Evolutionary conservation across 2,888 invertebrate species (phyloP).

Genomic region (Phlogophora meticulosa): DNA sequence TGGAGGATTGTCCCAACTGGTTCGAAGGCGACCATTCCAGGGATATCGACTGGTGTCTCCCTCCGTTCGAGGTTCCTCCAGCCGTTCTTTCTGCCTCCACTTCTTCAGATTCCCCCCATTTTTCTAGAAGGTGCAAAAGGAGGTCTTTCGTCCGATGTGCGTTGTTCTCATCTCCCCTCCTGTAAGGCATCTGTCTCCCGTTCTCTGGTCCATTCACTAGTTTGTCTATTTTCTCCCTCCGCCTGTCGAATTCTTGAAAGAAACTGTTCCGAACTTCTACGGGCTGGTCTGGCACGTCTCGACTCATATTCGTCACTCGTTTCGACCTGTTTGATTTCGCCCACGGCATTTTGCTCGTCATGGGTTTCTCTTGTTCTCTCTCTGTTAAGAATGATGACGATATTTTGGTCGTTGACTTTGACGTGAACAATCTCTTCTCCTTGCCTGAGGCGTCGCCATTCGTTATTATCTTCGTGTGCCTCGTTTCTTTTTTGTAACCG

Average conservation of each 20-base stretch:
- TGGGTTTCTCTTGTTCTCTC: slow-evolving; percentile 83
- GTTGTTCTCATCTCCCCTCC: slow-evolving; percentile 90
- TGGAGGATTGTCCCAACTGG: slow-evolving; percentile 94
- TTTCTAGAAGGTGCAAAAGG: slow-evolving; percentile 93
- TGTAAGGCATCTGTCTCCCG: slow-evolving; percentile 85
- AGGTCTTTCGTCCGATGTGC: slow-evolving; percentile 95
- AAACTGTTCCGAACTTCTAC: slow-evolving; percentile 91
- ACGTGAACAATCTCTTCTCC: slow-evolving; percentile 82
- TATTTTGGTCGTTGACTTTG: slow-evolving; percentile 85
- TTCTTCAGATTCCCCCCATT: slow-evolving; percentile 93
- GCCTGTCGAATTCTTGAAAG: slow-evolving; percentile 87
- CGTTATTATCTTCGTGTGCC: slow-evolving; percentile 78
- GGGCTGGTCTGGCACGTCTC: slow-evolving; percentile 93
- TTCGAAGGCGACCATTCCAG: slow-evolving; percentile 94
- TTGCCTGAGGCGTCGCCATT: slow-evolving; percentile 81
- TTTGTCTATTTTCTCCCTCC: slow-evolving; percentile 87
- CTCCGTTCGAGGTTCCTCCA: slow-evolving; percentile 87
- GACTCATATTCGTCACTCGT: slow-evolving; percentile 92
- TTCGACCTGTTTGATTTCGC: slow-evolving; percentile 90
- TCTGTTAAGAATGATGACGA: slow-evolving; percentile 83
- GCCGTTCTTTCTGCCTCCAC: slow-evolving; percentile 88
- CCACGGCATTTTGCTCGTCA: slow-evolving; percentile 91
- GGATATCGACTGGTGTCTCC: slow-evolving; percentile 93
- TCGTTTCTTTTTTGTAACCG: slow-evolving; percentile 82
- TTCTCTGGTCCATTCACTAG: slow-evolving; percentile 85